Base-by-base conservation (phyloP, 2,888 invertebrate genomes). In the Hemistola chrysoprasaria region DNA sequence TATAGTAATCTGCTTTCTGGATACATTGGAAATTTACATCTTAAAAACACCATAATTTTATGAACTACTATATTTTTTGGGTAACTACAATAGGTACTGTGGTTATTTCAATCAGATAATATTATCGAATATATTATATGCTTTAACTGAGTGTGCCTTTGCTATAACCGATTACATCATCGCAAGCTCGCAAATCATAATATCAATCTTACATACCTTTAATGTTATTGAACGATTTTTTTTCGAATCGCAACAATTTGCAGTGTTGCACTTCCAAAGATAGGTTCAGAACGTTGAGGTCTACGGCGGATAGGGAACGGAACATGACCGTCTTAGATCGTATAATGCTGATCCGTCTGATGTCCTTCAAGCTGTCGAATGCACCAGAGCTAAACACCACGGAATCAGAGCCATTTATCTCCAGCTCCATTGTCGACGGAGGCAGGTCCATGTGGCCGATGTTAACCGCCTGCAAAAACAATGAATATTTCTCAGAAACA, bases 171-270 rank as follows among this genome's bases (percentile, higher is more conserved):
- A 16, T 22, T 22, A 20, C 23, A 37, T 34, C 8, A 36, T 40
- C 49, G 56, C 53, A 35, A 39, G 37, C 26, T 35, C 33, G 3
- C 44, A 37, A 32, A 46, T 40, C 34, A 47, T 47, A 50, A 35
- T 31, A 16, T n/a, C n/a, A n/a, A n/a, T n/a, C n/a, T n/a, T n/a
- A 38, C 62, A 65, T 65, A 89, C 89, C 92, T 75, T 90, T 89
- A 41, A 92, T 89, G 47, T 91, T 91, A 58, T 86, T 88, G 66
- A 94, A 94, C 10, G 93, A 90, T 47, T 86, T 90, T 50, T 90
- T 90, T 71, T 93, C 93, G 40, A 94, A 82, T 8, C 90, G 77
- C 28, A 93, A 81, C 34, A 84, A 72, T 56, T 90, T 89, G 73
- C 92, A 92, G 59, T 90, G 83, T 44, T 90, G 79, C 30, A 93